Evolutionary conservation across 2,113 vertebrate species (phyloP).

Genomic region (Rafetus swinhoei): DNA sequence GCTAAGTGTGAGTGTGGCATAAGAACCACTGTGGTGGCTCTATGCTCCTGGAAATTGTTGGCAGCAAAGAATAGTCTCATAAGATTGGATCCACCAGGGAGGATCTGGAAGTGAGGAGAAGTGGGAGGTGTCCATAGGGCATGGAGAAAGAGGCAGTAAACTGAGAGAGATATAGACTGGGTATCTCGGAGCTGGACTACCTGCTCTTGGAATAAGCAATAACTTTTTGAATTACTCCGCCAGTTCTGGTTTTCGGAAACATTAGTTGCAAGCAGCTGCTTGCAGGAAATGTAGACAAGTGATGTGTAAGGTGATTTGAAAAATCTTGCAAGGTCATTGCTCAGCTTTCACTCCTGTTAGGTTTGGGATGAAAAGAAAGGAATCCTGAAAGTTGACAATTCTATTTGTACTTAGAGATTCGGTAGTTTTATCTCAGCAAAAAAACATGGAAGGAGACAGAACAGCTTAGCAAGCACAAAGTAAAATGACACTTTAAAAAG

Average conservation of each 20-base stretch:
- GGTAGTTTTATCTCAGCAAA: slow-evolving; percentile 69
- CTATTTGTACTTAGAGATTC: slow-evolving; percentile 60
- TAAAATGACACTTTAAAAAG: slow-evolving; percentile 52
- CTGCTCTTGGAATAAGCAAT: not conserved
- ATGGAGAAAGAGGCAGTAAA: not conserved
- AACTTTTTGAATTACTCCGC: slow-evolving; percentile 41
- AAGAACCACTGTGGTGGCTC: not conserved
- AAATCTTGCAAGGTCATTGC: slow-evolving; percentile 42
- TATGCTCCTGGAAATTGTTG: not conserved
- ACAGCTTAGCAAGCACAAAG: slow-evolving; percentile 56
- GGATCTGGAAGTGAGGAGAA: not conserved
- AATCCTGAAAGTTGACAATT: slow-evolving; percentile 62
- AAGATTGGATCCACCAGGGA: not conserved
- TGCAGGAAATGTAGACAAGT: slow-evolving; percentile 38
- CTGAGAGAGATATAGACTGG: slow-evolving; percentile 24
- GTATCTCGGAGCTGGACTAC: not conserved
- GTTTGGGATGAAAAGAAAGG: slow-evolving; percentile 59
- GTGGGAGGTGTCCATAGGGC: rapidly evolving
- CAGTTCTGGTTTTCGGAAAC: slow-evolving; percentile 52
- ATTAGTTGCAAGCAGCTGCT: not conserved
- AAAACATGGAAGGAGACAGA: slow-evolving; percentile 35
- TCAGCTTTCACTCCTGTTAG: slow-evolving; percentile 61
- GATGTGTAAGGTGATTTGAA: slow-evolving; percentile 35
- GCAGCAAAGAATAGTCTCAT: not conserved
- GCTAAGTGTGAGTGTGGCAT: not conserved